A percentile compares a stretch with the other conserved stretches of the same genome.
phyloP scores from a whole-genome alignment of 2,797 vertebrate genomes.

The Platyrinchus mystaceus region DNA sequence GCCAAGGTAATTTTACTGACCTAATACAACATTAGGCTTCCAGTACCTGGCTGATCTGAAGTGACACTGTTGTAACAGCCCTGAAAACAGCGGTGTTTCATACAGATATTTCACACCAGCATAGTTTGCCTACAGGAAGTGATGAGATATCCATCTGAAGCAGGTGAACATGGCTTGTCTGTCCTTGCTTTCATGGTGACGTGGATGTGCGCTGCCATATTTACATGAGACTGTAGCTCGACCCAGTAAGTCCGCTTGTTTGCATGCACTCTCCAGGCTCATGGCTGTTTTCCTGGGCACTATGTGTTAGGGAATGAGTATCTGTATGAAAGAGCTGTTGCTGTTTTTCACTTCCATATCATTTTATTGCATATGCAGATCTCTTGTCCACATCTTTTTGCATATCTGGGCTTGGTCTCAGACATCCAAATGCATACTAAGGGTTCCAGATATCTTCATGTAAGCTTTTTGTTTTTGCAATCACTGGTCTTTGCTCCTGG shows the following conservation, averaged over 20 bases:
- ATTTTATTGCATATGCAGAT: not conserved
- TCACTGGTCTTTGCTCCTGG: slow-evolving; percentile 39
- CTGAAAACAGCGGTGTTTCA: not conserved
- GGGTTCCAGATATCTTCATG: not conserved
- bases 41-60: not conserved
- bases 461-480: not conserved
- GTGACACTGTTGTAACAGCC: not conserved
- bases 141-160: not conserved
- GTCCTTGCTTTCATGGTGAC: not conserved
- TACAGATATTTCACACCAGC: slow-evolving; percentile 41
- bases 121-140: slow-evolving; percentile 11
- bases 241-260: slow-evolving; percentile 22
- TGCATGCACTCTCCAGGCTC: slow-evolving; percentile 5
- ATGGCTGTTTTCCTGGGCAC: slow-evolving; percentile 35
- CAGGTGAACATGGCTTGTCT: not conserved
- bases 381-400: not conserved
- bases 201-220: not conserved
- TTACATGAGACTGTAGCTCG: not conserved
- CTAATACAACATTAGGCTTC: not conserved
- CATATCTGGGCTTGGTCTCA: not conserved
- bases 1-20: not conserved
- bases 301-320: slow-evolving; percentile 1
- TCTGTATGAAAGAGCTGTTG: slow-evolving; percentile 54
- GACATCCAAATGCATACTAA: not conserved
- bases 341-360: not conserved